Conservation (phyloP, 2,113 vertebrate genomes). For the Pao palembangensis region DNA sequence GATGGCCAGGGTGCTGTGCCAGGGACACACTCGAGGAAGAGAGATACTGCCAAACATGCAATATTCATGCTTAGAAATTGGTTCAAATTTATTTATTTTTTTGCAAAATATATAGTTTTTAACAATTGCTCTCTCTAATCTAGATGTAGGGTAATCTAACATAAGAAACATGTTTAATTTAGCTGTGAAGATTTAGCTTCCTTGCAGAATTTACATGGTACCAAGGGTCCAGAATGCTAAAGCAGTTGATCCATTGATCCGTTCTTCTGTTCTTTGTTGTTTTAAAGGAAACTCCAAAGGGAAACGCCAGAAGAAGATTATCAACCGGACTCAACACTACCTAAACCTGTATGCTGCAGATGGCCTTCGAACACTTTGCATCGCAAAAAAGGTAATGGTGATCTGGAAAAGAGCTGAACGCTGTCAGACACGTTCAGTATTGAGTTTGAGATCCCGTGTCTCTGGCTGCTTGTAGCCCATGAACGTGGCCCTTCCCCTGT, state of each 20-base stretch:
- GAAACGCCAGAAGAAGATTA: slow-evolving; percentile 86
- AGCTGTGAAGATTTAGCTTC: slow-evolving; percentile 40
- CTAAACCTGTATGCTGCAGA: slow-evolving; percentile 91
- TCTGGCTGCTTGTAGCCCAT: slow-evolving; percentile 32
- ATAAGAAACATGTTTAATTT: slow-evolving; percentile 32
- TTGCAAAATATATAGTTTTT: background rate
- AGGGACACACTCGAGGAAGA: slow-evolving; percentile 2
- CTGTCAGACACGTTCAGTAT: slow-evolving; percentile 3
- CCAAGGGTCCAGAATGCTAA: slow-evolving; percentile 25
- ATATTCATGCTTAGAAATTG: background rate
- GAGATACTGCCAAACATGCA: background rate
- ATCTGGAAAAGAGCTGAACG: slow-evolving; percentile 5
- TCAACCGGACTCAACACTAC: slow-evolving; percentile 89
- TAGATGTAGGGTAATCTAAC: background rate
- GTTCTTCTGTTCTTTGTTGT: slow-evolving; percentile 1
- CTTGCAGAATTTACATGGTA: slow-evolving; percentile 27
- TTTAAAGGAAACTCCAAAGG: slow-evolving; percentile 81
- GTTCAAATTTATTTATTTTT: background rate
- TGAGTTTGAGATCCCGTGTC: slow-evolving; percentile 12
- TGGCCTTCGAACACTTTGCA: slow-evolving; percentile 93
- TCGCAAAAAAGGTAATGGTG: slow-evolving; percentile 87
- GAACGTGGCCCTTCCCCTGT: slow-evolving; percentile 34
- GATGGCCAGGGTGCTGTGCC: slow-evolving; percentile 17
- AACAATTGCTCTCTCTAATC: background rate
- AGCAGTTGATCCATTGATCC: background rate